Base-by-base conservation (phyloP, 2,888 invertebrate species). In the Drosophila anomalata region DNA sequence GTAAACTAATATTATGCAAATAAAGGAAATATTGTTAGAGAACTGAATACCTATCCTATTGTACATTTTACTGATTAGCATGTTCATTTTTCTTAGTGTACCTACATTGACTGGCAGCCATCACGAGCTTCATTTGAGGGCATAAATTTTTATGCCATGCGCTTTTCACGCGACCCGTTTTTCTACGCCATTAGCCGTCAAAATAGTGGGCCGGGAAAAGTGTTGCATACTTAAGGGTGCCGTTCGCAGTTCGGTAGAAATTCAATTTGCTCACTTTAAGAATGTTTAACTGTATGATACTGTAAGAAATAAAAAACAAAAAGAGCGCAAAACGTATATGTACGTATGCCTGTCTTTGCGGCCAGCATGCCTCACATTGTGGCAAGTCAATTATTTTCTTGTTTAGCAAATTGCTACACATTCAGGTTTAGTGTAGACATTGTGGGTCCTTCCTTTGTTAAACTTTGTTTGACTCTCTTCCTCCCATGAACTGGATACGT, bases 311-410 rank as follows among this genome's bases (percentile, higher is more conserved):
- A 22, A 31, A 36, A 36, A 11, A 2, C 4, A 22, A 36, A 14
- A 31, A 20, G 11, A 8, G 14, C 52, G 31, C n/a, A 11, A 33
- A 39, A 44, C 36, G 33, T 55, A 41, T 42, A 20, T 42, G 20
- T 20, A 20, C 3, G 42, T 42, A 20, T 20, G 44, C 22, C 44
- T 12, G 55, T 56, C 24, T 58, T 55, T 51, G 17, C 41, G 52
- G 52, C 31, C 42, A 53, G 53, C 62, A 73, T 65, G 72, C 58
- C 73, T 55, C 61, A 73, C 69, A 76, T 71, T 82, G 76, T 75
- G 80, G 68, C 76, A 80, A 84, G 87, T 84, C 86, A 84, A 88
- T 84, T 84, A 84, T 86, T 84, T 82, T 80, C 73, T 78, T 86
- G 78, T 79, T 88, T 77, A 71, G 72, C 78, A 84, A 88, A 88